phyloP scores from a whole-genome alignment of 1,140 invertebrate species.

The Episyrphus balteatus region DNA sequence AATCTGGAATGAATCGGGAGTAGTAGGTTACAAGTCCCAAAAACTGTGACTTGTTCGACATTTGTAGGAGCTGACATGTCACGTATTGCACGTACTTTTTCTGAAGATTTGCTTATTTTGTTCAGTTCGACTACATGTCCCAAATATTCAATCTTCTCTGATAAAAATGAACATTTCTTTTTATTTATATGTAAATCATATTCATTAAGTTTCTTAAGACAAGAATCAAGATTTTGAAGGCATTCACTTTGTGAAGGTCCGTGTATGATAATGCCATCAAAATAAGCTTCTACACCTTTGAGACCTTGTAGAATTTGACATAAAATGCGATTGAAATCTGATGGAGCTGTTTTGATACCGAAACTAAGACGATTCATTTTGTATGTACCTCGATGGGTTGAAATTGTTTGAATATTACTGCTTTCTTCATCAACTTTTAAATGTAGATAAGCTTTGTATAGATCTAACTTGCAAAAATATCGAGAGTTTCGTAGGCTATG shows the following conservation, averaged over 20 bases:
- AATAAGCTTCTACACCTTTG: conserved; percentile 5
- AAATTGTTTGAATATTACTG: conserved; percentile 24
- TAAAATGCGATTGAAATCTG: too few relatives aligned
- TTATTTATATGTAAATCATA: conserved; percentile 7
- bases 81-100: conserved; percentile 12
- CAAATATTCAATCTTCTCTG: conserved; percentile 12
- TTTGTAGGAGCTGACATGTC: conserved; percentile 9
- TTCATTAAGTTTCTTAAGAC: too few relatives aligned
- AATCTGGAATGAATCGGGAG: conserved; percentile 11
- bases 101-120: background rate
- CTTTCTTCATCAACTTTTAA: conserved; percentile 22
- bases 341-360: too few relatives aligned
- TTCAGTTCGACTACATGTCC: conserved; percentile 1
- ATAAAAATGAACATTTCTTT: conserved; percentile 10
- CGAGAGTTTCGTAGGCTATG: conserved; percentile 20
- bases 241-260: too few relatives aligned
- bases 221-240: too few relatives aligned
- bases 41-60: conserved; percentile 7
- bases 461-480: conserved; percentile 19
- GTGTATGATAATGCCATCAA: conserved; percentile 5
- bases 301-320: conserved; percentile 22
- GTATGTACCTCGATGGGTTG: too few relatives aligned
- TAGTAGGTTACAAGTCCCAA: conserved; percentile 14
- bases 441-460: conserved; percentile 36
- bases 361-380: too few relatives aligned